Evolutionary conservation across 2,888 invertebrate species (phyloP), one percentile per base, ranked within the genome.

Genomic region (Lottia gigantea): DNA sequence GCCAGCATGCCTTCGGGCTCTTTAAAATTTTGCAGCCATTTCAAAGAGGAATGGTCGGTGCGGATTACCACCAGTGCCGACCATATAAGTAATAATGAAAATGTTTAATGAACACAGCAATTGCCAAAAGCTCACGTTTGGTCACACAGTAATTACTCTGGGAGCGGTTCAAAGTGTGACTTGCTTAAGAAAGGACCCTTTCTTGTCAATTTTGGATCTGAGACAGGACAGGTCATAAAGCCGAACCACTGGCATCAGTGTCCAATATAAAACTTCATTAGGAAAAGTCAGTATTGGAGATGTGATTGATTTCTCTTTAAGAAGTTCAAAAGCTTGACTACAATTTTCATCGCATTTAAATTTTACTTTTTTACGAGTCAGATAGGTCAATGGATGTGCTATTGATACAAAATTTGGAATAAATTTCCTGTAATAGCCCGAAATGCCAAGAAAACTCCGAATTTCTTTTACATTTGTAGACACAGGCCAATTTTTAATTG

Each of bases 161-260:
- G n/a, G n/a, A n/a, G 8, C 19, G 55, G 19, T 19, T 19, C n/a
- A 55, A 19, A n/a, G 19, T 55, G 19, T 19, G 19, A 8, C 55
- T 55, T 15, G 19, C 19, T 0, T 19, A 55, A 55, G 15, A n/a
- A 55, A 19, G 12, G 55, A 3, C 19, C 55, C n/a, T 55, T 19
- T 55, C 19, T 19, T 19, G 55, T 2, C 15, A 12, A 1, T 19
- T 19, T 55, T 15, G 19, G 6, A 11, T 55, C 4, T 55, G 55
- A 55, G 55, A 19, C 15, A 55, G 19, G 8, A 19, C 55, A 55
- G 55, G 1, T 19, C 55, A 12, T 55, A 55, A 55, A n/a, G 55
- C 49, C 12, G 19, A n/a, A 49, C 49, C 49, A 49, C 49, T 49
- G 49, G 49, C 49, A 49, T 49, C 49, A 16, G 49, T 49, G 19